A percentile compares a stretch with the other conserved stretches of the same genome.
These are phyloP conservation scores for Acanthornis magna DNA, from an alignment of 2,797 vertebrate genomes.

Conservation along the genomic window DNA sequence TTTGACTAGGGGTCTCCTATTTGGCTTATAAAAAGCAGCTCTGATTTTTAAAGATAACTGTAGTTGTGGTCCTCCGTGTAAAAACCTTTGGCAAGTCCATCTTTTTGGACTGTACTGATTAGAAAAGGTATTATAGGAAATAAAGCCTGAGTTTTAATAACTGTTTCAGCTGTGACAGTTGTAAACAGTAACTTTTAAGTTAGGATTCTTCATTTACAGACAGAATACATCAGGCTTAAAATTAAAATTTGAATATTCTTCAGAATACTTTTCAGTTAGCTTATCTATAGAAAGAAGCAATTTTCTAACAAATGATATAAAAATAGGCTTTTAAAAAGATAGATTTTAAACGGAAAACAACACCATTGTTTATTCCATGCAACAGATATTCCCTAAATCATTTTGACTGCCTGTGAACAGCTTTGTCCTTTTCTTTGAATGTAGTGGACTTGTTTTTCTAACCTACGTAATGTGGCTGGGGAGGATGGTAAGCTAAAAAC, in stretches of 20 bases:
- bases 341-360: not conserved
- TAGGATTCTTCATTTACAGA: not conserved
- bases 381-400: not conserved
- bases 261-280: not conserved
- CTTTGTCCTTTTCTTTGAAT: not conserved
- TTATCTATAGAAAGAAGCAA: not conserved
- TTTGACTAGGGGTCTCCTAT: slow-evolving; percentile 5
- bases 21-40: slow-evolving; percentile 10
- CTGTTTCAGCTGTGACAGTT: not conserved
- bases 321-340: not conserved
- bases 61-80: not conserved
- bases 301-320: not conserved
- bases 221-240: not conserved
- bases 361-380: not conserved
- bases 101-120: not conserved
- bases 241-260: not conserved
- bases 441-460: not conserved
- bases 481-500: not conserved
- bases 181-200: not conserved
- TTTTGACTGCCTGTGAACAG: not conserved
- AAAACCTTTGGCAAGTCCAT: not conserved
- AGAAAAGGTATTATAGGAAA: not conserved
- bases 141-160: not conserved
- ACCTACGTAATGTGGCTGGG: not conserved
- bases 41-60: not conserved